A percentile compares a stretch with the other conserved stretches of the same genome.
Evolutionary conservation across 2,113 vertebrate genomes (phyloP).

Genomic region (Jaculus jaculus): DNA sequence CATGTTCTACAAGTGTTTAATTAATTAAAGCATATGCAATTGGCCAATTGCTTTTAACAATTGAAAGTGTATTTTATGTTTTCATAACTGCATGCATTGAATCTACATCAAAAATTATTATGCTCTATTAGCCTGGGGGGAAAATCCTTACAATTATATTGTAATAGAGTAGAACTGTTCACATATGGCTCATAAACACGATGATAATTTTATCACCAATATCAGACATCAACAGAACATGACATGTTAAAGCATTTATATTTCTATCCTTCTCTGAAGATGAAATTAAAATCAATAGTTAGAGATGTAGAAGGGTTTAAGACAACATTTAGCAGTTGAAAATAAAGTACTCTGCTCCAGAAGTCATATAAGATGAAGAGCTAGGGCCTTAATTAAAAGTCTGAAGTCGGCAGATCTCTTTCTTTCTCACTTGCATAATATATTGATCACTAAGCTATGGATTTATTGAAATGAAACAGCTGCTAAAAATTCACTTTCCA

Average conservation of each 20-base stretch:
- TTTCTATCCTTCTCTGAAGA: neutral
- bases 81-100: neutral
- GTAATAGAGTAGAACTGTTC: neutral
- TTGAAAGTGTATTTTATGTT: slow-evolving; percentile 23
- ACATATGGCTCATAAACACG: neutral
- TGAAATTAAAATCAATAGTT: slow-evolving; percentile 18
- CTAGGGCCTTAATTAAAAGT: neutral
- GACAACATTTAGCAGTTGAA: neutral
- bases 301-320: neutral
- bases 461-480: neutral
- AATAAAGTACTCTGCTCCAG: neutral
- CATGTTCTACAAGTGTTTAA: neutral
- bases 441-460: neutral
- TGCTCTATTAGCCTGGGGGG: neutral
- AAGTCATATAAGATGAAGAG: neutral
- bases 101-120: slow-evolving; percentile 24
- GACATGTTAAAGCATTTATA: neutral
- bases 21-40: neutral
- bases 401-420: neutral
- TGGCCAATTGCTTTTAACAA: neutral
- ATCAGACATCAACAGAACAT: neutral
- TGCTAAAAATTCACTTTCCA: slow-evolving; percentile 21
- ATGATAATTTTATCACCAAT: neutral
- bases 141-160: neutral
- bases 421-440: neutral